Percentiles rank a stretch among this genome's conserved stretches.
Evolutionary conservation across 2,797 vertebrate genomes (phyloP).

Genomic region (Rhadinocentrus ornatus): DNA sequence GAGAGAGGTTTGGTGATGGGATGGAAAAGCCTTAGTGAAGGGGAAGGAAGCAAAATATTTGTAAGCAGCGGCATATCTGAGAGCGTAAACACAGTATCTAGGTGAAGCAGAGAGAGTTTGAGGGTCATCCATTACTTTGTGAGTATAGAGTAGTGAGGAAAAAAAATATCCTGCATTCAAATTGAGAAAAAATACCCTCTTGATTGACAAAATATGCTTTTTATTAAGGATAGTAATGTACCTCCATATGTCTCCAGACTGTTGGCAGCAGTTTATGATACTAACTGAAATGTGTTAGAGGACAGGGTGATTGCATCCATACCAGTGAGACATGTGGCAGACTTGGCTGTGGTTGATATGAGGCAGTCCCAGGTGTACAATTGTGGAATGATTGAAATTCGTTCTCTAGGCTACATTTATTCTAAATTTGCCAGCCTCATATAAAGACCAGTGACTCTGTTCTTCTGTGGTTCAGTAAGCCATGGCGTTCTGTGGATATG

Average conservation of each 20-base stretch:
- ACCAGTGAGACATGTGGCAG: not conserved
- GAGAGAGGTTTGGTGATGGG: too few relatives aligned
- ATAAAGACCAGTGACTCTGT: not conserved
- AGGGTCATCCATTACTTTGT: too few relatives aligned
- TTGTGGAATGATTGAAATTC: not conserved
- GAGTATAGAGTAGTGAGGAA: too few relatives aligned
- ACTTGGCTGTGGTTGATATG: not conserved
- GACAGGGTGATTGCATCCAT: slow-evolving; percentile 3
- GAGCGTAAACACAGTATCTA: too few relatives aligned
- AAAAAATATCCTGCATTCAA: too few relatives aligned
- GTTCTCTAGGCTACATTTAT: not conserved
- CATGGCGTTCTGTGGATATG: not conserved
- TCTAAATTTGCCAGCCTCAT: not conserved
- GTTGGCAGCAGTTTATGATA: not conserved
- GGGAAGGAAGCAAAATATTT: too few relatives aligned
- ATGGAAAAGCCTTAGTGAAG: too few relatives aligned
- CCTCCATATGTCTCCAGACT: not conserved
- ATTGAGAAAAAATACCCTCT: too few relatives aligned
- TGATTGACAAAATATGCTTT: too few relatives aligned
- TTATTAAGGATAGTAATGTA: too few relatives aligned
- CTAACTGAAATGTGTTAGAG: slow-evolving; percentile 3
- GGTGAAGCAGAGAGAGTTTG: too few relatives aligned
- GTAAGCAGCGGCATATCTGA: too few relatives aligned
- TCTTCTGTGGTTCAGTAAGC: slow-evolving; percentile 2
- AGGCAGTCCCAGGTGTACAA: not conserved